phyloP scores from a whole-genome alignment of 2,888 invertebrate genomes.

The Amphiduros pacificus region DNA sequence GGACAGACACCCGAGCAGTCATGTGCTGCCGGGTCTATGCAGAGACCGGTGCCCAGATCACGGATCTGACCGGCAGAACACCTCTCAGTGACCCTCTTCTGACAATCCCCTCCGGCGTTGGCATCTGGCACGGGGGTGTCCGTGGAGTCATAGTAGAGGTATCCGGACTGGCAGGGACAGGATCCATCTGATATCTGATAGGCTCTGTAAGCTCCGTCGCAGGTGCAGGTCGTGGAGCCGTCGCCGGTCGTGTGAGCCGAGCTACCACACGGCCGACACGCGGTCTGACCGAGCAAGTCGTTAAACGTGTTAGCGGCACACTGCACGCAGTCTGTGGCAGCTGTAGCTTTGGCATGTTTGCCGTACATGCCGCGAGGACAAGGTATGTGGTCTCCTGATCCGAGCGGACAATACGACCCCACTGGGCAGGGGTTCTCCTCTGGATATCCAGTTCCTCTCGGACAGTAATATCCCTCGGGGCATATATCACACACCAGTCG shows the following conservation, averaged over 20 bases:
- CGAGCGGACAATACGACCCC: slow-evolving; percentile 37
- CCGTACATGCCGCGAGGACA: slow-evolving; percentile 49
- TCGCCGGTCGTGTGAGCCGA: slow-evolving; percentile 34
- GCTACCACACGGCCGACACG: slow-evolving; percentile 50
- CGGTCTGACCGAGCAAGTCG: slow-evolving; percentile 35
- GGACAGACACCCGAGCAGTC: slow-evolving; percentile 39
- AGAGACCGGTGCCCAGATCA: slow-evolving; percentile 34
- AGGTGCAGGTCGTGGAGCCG: slow-evolving; percentile 42
- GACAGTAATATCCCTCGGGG: slow-evolving; percentile 55
- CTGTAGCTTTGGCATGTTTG: slow-evolving; percentile 30
- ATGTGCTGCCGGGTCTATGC: slow-evolving; percentile 34
- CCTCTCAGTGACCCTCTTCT: slow-evolving; percentile 40
- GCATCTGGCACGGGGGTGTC: slow-evolving; percentile 27
- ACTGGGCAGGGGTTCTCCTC: slow-evolving; percentile 23
- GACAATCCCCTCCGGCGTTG: slow-evolving; percentile 40
- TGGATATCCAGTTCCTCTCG: slow-evolving; percentile 39
- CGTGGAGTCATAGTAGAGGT: slow-evolving; percentile 47
- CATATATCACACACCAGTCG: slow-evolving; percentile 43
- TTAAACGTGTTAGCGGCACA: slow-evolving; percentile 46
- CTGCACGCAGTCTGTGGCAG: slow-evolving; percentile 36
- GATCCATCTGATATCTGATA: slow-evolving; percentile 46
- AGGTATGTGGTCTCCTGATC: slow-evolving; percentile 30
- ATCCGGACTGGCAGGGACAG: slow-evolving; percentile 47
- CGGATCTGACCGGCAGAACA: slow-evolving; percentile 40
- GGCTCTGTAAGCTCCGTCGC: slow-evolving; percentile 44